Base-by-base conservation (phyloP, 1,140 invertebrate genomes). In the Camponotus pennsylvanicus region DNA sequence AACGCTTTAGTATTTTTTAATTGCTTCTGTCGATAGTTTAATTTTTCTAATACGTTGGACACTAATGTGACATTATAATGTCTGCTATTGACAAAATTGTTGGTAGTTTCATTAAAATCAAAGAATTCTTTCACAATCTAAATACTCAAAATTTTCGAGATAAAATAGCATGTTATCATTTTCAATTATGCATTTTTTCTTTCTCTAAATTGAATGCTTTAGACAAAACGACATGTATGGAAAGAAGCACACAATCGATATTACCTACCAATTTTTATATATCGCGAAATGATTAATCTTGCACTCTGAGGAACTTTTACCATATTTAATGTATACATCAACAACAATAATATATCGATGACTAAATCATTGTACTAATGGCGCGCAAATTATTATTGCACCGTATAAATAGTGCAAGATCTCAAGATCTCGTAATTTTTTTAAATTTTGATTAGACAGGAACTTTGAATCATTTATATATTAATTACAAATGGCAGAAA, bases 281-380 rank as follows among this genome's bases (percentile, higher is more conserved):
- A 34, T n/a, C 18, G 32, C 45, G 45, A 75, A 73, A 73, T 57
- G 6, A 32, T 45, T 76, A 64, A 64, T 61, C 11, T 27, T 49
- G 59, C 66, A 34, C 40, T 27, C 27, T 67, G 4, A 52, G 13
- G 57, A 80, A 89, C 42, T 69, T 42, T 49, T 63, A 89, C 40
- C 42, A 59, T 49, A 64, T 78, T 52, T 55, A 83, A 83, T 78
- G 76, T 55, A 83, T 73, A 86, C 76, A 75, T 77, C 67, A 87
- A 88, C 71, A 85, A 78, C 71, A 85, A 78, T 78, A 89, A 89
- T 32, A 75, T 88, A 77, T 52, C n/a, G 45, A 89, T 89, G 84
- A 89, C 76, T 89, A 89, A 89, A 89, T 89, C 87, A 89, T 83
- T 89, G 32, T 86, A 40, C 87, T 89, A 89, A 37, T 9, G 69